Conservation (phyloP, 2,888 invertebrate species). For the Hirtodrosophila duncani region DNA sequence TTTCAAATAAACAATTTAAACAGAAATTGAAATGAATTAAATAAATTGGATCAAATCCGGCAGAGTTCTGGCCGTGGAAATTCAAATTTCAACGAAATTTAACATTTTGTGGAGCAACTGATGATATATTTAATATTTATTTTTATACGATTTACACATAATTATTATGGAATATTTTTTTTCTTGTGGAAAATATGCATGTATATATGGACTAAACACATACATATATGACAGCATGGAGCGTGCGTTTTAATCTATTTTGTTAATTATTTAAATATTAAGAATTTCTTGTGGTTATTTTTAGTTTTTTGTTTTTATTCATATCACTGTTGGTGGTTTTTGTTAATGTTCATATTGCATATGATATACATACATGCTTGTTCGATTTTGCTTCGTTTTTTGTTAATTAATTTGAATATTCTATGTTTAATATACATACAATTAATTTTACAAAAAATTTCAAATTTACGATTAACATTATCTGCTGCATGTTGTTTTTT, state of each 20-base stretch:
- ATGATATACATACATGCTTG: slow-evolving; percentile 18
- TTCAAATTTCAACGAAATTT: no score
- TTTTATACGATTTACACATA: no score
- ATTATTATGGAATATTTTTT: no score
- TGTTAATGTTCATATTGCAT: slow-evolving; percentile 50
- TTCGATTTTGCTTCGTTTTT: slow-evolving; percentile 7
- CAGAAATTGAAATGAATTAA: no score
- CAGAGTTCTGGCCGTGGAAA: no score
- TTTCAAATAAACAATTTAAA: no score
- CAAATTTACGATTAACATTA: slow-evolving; percentile 29
- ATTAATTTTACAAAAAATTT: slow-evolving; percentile 61
- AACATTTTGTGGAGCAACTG: no score
- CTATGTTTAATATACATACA: slow-evolving; percentile 62
- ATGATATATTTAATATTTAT: no score
- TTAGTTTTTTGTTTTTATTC: slow-evolving; percentile 48
- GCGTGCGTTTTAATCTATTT: slow-evolving; percentile 12
- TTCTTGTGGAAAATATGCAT: no score
- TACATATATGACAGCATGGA: slow-evolving; percentile 26
- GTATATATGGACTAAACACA: no score
- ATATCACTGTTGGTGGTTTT: slow-evolving; percentile 74
- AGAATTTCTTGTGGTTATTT: slow-evolving; percentile 17
- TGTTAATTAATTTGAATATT: slow-evolving; percentile 47
- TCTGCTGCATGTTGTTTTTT: slow-evolving; percentile 11
- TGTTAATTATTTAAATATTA: slow-evolving; percentile 14
- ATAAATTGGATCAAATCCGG: no score